Evolutionary conservation across 2,797 vertebrate genomes (phyloP).

Genomic region (Betta splendens): DNA sequence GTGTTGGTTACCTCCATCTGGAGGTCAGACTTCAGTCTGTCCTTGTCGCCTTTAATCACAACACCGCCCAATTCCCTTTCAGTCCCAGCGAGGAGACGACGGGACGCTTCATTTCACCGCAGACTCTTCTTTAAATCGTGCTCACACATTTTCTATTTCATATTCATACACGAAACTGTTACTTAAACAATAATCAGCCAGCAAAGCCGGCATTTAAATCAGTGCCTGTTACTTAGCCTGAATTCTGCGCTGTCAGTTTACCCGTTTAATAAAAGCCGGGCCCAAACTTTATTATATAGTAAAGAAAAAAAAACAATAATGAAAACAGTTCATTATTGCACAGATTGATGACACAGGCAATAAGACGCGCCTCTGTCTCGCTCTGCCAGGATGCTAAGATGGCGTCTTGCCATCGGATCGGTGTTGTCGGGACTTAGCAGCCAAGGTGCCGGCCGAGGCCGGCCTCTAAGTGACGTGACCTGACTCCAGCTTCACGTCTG

Average conservation of each 20-base stretch:
- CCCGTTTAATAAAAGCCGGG: no score
- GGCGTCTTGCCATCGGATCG: slow-evolving; percentile 45
- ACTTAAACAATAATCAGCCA: no score
- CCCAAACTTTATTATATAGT: no score
- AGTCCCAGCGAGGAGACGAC: slow-evolving; percentile 30
- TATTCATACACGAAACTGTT: background rate
- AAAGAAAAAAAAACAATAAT: no score
- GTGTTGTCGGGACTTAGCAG: slow-evolving; percentile 8
- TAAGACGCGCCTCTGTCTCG: no score
- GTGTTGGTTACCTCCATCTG: slow-evolving; percentile 43
- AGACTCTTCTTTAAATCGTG: slow-evolving; percentile 17
- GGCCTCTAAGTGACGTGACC: slow-evolving; percentile 5
- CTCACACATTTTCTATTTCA: background rate
- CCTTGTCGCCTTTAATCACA: slow-evolving; percentile 65
- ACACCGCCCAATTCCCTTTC: slow-evolving; percentile 62
- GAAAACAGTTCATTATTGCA: no score
- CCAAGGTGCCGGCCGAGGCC: slow-evolving; percentile 26
- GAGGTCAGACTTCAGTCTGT: slow-evolving; percentile 64
- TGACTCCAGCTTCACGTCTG: slow-evolving; percentile 3
- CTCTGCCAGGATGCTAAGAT: slow-evolving; percentile 27
- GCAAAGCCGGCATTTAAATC: no score
- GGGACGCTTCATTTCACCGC: slow-evolving; percentile 14
- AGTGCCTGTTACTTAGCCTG: no score
- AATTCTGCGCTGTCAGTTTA: no score
- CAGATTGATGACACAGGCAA: no score